These are phyloP conservation scores for Rapana venosa DNA, from an alignment of 2,888 invertebrate genomes.

Conservation along the genomic window DNA sequence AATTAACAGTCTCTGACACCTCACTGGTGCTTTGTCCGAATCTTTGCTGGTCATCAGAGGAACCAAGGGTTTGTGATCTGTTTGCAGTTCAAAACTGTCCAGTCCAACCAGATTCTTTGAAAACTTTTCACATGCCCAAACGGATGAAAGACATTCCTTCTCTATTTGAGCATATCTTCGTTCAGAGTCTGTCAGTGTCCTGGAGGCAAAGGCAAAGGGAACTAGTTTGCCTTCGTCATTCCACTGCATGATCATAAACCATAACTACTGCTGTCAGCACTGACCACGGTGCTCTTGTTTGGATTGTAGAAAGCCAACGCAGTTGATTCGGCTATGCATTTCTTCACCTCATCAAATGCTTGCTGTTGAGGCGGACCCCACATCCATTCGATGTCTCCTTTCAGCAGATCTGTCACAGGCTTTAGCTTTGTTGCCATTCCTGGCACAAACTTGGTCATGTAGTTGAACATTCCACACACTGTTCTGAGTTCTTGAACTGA, in stretches of 20 bases:
- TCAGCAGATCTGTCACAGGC: constrained; percentile 30
- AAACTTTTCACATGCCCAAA: constrained; percentile 29
- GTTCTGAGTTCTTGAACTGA: constrained; percentile 27
- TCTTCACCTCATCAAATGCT: not conserved
- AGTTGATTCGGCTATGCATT: not conserved
- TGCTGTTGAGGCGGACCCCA: constrained; percentile 15
- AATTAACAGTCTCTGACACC: constrained; percentile 30
- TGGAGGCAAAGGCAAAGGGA: constrained; percentile 4
- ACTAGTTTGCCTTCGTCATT: not conserved
- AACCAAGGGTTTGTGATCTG: constrained; percentile 39
- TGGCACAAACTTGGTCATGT: not conserved
- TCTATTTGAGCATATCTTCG: not conserved
- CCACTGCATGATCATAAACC: constrained; percentile 30
- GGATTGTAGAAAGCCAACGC: constrained; percentile 9
- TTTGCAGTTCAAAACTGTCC: constrained; percentile 24
- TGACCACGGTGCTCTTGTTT: not conserved
- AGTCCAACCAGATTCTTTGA: constrained; percentile 12
- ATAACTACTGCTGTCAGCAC: constrained; percentile 15
- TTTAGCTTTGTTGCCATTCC: constrained; percentile 5
- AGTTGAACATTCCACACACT: constrained; percentile 36
- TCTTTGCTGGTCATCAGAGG: constrained; percentile 20
- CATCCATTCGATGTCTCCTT: not conserved
- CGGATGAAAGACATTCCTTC: not conserved
- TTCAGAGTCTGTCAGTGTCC: not conserved
- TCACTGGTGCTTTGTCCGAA: constrained; percentile 13